phyloP scores from a whole-genome alignment of 2,888 invertebrate genomes.

The Byasa hedistus region DNA sequence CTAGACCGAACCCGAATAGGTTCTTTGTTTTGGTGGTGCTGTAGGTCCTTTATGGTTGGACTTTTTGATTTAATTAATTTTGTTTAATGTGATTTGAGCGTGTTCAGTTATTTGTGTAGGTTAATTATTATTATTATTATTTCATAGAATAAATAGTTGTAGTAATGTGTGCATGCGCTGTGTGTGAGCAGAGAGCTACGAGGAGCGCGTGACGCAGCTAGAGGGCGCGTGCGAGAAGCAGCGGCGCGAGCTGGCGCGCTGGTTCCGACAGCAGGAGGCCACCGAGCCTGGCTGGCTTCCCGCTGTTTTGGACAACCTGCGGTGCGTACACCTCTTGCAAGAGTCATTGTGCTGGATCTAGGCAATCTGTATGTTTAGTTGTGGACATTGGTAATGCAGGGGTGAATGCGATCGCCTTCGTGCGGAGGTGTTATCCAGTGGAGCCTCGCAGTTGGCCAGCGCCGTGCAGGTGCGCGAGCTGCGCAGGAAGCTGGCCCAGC shows the following conservation, averaged over 20 bases:
- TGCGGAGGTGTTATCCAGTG: conserved; percentile 59
- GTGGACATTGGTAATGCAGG: conserved; percentile 41
- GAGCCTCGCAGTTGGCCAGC: conserved; percentile 63
- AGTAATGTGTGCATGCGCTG: conserved; percentile 1
- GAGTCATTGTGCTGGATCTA: no score
- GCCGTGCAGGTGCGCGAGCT: conserved; percentile 63
- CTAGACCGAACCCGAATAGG: no score
- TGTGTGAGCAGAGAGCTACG: conserved; percentile 58
- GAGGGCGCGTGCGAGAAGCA: conserved; percentile 66
- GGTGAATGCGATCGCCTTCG: conserved; percentile 62
- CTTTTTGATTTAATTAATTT: no score
- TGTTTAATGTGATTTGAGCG: no score
- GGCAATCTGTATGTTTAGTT: no score
- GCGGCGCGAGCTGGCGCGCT: conserved; percentile 61
- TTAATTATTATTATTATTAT: no score
- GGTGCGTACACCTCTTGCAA: conserved; percentile 43
- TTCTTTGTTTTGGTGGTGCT: no score
- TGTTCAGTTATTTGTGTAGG: not conserved
- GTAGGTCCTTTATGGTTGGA: no score
- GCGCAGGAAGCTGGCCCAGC: conserved; percentile 56
- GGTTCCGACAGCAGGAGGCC: conserved; percentile 65
- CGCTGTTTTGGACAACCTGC: conserved; percentile 64
- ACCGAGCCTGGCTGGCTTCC: conserved; percentile 64
- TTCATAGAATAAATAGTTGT: not conserved
- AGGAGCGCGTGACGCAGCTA: conserved; percentile 66